A percentile compares a stretch with the other conserved stretches of the same genome.
Evolutionary conservation across 2,888 invertebrate genomes (phyloP).

Genomic region (Diogma glabrata): DNA sequence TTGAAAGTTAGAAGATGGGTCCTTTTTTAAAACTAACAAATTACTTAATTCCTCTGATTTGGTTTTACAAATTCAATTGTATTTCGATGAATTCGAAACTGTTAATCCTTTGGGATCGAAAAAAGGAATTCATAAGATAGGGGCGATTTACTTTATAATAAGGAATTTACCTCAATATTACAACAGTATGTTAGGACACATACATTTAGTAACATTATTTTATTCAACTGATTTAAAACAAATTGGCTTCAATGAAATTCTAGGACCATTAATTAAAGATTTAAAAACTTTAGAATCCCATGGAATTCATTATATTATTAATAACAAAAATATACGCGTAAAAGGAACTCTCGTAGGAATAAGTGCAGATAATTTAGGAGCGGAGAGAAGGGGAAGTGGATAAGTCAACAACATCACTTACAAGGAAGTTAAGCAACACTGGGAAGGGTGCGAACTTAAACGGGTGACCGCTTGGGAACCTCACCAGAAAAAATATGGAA

Average conservation of each 20-base stretch:
- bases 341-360: not conserved
- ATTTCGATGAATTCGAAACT: conserved; percentile 14
- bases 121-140: conserved; percentile 19
- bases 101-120: not conserved
- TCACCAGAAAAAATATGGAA: too few species aligned
- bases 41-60: conserved; percentile 3
- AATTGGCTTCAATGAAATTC: conserved; percentile 11
- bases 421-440: too few species aligned
- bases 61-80: conserved; percentile 16
- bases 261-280: conserved; percentile 16
- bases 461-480: too few species aligned
- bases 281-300: conserved; percentile 16
- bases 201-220: conserved; percentile 16
- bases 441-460: too few species aligned
- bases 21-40: not conserved
- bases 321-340: not conserved
- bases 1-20: conserved; percentile 2
- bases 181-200: conserved; percentile 13
- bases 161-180: conserved; percentile 16
- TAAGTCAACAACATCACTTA: too few species aligned
- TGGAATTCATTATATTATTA: conserved; percentile 7
- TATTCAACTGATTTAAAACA: conserved; percentile 16
- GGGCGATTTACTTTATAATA: conserved; percentile 18
- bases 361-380: not conserved
- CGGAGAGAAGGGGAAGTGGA: too few species aligned